phyloP scores from a whole-genome alignment of 1,140 invertebrate genomes.

The Atta texana region DNA sequence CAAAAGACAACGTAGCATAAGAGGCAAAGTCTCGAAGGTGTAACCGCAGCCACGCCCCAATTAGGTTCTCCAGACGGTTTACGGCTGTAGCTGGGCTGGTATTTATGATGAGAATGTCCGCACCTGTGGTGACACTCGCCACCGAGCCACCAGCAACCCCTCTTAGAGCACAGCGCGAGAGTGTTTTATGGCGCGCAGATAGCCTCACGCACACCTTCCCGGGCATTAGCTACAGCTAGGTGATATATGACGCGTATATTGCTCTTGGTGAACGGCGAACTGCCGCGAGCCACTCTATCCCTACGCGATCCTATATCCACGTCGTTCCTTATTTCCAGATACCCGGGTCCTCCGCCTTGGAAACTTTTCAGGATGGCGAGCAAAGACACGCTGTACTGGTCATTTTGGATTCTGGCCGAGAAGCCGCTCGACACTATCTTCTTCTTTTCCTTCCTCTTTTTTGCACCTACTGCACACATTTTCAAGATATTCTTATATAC shows the following conservation, averaged over 20 bases:
- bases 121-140: constrained; percentile 85
- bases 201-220: constrained; percentile 81
- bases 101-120: constrained; percentile 86
- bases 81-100: constrained; percentile 74
- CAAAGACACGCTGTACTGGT: not conserved
- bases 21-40: constrained; percentile 79
- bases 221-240: constrained; percentile 77
- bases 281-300: constrained; percentile 72
- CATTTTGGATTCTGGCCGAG: constrained; percentile 42
- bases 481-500: not conserved
- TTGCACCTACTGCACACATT: not conserved
- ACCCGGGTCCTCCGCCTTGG: constrained; percentile 22
- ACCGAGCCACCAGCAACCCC: constrained; percentile 77
- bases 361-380: constrained; percentile 44
- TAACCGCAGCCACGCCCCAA: constrained; percentile 83
- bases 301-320: constrained; percentile 70
- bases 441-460: not conserved
- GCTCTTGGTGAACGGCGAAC: constrained; percentile 70
- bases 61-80: constrained; percentile 81
- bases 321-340: constrained; percentile 68
- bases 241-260: constrained; percentile 80
- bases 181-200: constrained; percentile 81
- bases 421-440: constrained; percentile 7
- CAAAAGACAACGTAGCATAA: constrained; percentile 60
- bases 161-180: constrained; percentile 68